These are phyloP conservation scores for Sminthurides bifidus DNA, from an alignment of 1,140 invertebrate genomes.

Conservation along the genomic window DNA sequence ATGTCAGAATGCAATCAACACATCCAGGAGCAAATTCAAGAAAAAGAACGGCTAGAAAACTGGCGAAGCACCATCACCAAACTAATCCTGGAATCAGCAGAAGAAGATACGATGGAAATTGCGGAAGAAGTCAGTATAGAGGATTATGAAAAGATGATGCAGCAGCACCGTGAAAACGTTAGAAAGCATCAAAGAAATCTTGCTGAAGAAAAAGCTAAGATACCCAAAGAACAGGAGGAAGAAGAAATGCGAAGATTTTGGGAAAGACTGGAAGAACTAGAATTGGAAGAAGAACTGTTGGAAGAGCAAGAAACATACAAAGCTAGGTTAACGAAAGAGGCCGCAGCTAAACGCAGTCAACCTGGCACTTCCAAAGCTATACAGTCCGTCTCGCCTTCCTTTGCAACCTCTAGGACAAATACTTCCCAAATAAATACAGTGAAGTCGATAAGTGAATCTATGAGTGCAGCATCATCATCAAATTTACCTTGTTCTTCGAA, in stretches of 20 bases:
- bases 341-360: no score
- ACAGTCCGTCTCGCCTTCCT: no score
- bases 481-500: not conserved
- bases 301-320: conserved; percentile 36
- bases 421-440: not conserved
- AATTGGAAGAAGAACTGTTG: conserved; percentile 42
- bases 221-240: conserved; percentile 34
- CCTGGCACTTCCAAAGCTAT: no score
- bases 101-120: conserved; percentile 39
- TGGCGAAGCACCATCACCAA: conserved; percentile 36
- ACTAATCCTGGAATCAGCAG: conserved; percentile 14
- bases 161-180: conserved; percentile 42
- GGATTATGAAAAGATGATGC: conserved; percentile 44
- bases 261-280: conserved; percentile 42
- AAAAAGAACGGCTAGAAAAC: conserved; percentile 39
- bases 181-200: conserved; percentile 40
- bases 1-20: conserved; percentile 40
- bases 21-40: conserved; percentile 39
- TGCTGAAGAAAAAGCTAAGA: conserved; percentile 33
- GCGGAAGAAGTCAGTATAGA: conserved; percentile 43
- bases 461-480: not conserved
- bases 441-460: not conserved
- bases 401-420: not conserved
- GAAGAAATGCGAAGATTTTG: conserved; percentile 41
- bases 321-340: not conserved